These are phyloP conservation scores for Aplochiton taeniatus DNA, from an alignment of 2,797 vertebrate species.

Conservation along the genomic window DNA sequence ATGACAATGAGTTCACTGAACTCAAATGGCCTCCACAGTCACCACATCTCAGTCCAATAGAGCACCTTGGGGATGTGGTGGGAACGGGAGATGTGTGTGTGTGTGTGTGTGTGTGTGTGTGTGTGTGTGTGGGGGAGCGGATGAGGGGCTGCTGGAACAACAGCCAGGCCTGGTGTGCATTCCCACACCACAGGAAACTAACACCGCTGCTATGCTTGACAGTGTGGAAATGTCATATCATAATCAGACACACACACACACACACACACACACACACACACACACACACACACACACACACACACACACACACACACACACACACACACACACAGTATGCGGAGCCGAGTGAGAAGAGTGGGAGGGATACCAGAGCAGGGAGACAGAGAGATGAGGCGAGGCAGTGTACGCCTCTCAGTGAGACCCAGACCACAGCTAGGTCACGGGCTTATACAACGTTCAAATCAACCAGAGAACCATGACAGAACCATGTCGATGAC, in stretches of 20 bases:
- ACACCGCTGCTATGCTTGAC: conserved; percentile 28
- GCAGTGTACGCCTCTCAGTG: background rate
- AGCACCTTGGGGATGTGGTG: no score
- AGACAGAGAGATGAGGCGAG: background rate
- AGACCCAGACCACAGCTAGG: conserved; percentile 3
- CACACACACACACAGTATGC: background rate
- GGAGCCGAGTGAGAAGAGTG: conserved; percentile 26
- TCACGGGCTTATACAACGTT: background rate
- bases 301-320: conserved; percentile 7
- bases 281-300: background rate
- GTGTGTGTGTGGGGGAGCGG: no score
- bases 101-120: no score
- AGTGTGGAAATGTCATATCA: conserved; percentile 32
- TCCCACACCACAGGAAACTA: conserved; percentile 35
- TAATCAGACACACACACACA: conserved; percentile 7
- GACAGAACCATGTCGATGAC: background rate
- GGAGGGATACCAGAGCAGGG: conserved; percentile 1
- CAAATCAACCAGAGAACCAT: background rate
- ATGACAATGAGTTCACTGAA: no score
- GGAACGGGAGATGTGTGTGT: no score
- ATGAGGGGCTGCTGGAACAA: no score
- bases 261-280: conserved; percentile 11
- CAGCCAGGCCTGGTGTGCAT: no score
- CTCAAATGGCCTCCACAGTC: no score
- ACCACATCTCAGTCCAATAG: no score